Evolutionary conservation across 2,797 vertebrate species (phyloP).

Genomic region (Tapirus indicus): DNA sequence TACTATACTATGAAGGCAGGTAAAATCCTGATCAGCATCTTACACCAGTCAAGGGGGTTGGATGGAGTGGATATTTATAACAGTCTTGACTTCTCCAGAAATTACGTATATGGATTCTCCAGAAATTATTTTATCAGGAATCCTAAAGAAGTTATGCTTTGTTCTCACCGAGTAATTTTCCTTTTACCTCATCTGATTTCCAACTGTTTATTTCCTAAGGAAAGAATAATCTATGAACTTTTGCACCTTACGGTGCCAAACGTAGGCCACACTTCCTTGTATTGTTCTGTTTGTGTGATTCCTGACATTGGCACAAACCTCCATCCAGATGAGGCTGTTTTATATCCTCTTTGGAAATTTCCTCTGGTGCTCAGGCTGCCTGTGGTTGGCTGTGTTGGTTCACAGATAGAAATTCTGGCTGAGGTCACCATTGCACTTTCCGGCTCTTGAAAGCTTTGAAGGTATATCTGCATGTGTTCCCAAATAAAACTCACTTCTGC

Average conservation of each 20-base stretch:
- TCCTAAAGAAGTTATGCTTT: not conserved
- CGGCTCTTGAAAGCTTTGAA: not conserved
- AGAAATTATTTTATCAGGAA: not conserved
- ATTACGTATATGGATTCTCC: not conserved
- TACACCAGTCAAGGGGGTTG: not conserved
- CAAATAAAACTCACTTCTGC: not conserved
- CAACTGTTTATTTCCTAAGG: conserved; percentile 77
- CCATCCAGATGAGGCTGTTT: conserved; percentile 3
- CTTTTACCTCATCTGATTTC: conserved; percentile 63
- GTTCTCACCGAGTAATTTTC: conserved; percentile 75
- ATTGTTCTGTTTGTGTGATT: conserved; percentile 62
- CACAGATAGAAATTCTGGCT: not conserved
- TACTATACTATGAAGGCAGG: fast-evolving
- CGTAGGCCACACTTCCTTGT: conserved; percentile 65
- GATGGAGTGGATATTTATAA: not conserved
- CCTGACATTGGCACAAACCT: conserved; percentile 50
- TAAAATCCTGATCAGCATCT: not conserved
- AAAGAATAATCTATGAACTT: conserved; percentile 71
- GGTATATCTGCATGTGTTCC: not conserved
- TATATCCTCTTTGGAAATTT: conserved; percentile 79
- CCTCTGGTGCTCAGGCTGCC: conserved; percentile 47
- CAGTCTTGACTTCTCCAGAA: not conserved
- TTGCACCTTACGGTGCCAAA: not conserved
- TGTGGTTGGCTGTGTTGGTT: not conserved
- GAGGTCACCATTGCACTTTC: not conserved